Percentiles rank a stretch among this genome's conserved stretches.
phyloP scores from a whole-genome alignment of 2,797 vertebrate species.

The Myotis planiceps region DNA sequence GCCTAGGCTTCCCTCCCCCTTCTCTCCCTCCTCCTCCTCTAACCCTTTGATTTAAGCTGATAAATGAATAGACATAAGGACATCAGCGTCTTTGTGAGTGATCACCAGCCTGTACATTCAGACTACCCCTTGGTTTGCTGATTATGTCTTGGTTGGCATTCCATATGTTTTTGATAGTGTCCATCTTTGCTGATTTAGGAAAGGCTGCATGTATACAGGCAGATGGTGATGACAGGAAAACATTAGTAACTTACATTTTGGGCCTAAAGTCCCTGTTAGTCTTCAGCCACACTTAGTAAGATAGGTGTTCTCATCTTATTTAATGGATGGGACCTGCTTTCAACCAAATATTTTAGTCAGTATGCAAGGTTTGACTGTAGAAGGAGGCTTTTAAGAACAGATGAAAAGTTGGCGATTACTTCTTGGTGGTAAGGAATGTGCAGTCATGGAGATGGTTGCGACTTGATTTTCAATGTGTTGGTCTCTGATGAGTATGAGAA shows the following conservation, averaged over 20 bases:
- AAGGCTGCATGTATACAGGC: background rate
- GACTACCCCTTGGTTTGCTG: conserved; percentile 76
- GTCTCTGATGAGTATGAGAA: background rate
- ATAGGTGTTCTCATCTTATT: conserved; percentile 53
- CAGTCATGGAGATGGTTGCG: background rate
- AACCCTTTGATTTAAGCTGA: conserved; percentile 86
- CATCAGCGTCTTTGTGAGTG: conserved; percentile 86
- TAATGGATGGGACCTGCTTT: background rate
- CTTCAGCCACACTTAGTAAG: conserved; percentile 66
- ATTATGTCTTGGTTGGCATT: conserved; percentile 78
- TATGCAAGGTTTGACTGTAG: background rate
- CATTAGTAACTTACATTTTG: conserved; percentile 50
- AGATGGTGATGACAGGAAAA: conserved; percentile 61
- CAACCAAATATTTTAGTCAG: conserved; percentile 21
- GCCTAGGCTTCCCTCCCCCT: conserved; percentile 68
- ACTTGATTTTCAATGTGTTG: background rate
- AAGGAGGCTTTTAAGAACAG: background rate
- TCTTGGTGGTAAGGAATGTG: background rate
- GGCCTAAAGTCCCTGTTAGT: conserved; percentile 49
- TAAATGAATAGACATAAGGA: conserved; percentile 86
- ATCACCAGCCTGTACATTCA: conserved; percentile 75
- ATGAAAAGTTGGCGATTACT: conserved; percentile 6
- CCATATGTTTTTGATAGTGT: conserved; percentile 78
- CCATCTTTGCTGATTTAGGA: conserved; percentile 79
- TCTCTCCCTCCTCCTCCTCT: conserved; percentile 62